Evolutionary conservation across 1,140 invertebrate species (phyloP).

Genomic region (Carposina sasakii): DNA sequence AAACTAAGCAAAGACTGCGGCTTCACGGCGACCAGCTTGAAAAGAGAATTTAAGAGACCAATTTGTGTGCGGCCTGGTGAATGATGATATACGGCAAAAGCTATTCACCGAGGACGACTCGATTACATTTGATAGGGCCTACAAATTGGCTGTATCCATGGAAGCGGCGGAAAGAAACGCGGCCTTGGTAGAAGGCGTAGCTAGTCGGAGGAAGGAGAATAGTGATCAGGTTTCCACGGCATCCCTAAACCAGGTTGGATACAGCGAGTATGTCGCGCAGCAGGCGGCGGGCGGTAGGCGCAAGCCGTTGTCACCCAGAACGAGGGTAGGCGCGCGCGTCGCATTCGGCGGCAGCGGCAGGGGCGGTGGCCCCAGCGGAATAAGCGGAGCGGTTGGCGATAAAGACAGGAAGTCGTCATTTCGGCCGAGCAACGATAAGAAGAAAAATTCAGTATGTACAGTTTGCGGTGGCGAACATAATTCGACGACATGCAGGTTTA

Average conservation of each 20-base stretch:
- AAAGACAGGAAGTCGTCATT: background rate
- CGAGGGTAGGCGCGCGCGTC: background rate
- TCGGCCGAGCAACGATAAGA: background rate
- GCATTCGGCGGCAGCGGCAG: background rate
- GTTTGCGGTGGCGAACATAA: constrained; percentile 3
- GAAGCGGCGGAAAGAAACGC: constrained; percentile 8
- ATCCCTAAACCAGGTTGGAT: background rate
- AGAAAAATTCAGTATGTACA: background rate
- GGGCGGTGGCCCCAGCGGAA: background rate
- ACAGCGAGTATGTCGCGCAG: background rate
- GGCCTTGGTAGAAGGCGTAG: background rate
- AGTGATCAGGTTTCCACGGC: background rate
- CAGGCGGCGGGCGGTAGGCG: background rate
- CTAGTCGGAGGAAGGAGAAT: background rate
- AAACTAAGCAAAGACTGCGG: constrained; percentile 18
- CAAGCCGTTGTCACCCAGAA: background rate
- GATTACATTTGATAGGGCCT: background rate
- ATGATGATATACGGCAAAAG: background rate
- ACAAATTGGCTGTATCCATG: background rate
- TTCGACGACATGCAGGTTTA: background rate
- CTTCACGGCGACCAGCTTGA: constrained; percentile 8
- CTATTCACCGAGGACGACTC: background rate
- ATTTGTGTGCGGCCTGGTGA: constrained; percentile 1
- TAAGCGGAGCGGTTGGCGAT: background rate
- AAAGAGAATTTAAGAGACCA: constrained; percentile 8